These are phyloP conservation scores for Sarcophilus harrisii DNA, from an alignment of 2,797 vertebrate genomes.

Conservation along the genomic window DNA sequence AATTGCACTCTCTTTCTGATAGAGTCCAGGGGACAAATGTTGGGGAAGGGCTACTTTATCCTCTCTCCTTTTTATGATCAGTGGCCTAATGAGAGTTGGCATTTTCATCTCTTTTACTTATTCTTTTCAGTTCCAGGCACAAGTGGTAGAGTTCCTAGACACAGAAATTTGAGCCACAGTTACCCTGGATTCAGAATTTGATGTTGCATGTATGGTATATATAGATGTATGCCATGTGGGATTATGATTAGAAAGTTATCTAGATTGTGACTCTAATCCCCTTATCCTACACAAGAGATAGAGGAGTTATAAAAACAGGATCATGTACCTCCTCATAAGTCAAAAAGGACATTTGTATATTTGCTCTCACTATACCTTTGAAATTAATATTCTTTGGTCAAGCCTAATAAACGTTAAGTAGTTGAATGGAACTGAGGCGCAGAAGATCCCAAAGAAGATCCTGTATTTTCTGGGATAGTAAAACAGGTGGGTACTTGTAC, in stretches of 20 bases:
- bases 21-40: background rate
- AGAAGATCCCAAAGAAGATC: background rate
- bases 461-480: background rate
- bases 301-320: too few species aligned
- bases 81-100: background rate
- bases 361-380: background rate
- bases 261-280: background rate
- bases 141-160: background rate
- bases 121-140: background rate
- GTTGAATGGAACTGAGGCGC: background rate
- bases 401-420: background rate
- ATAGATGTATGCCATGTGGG: background rate
- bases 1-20: background rate
- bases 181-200: background rate
- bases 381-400: background rate
- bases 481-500: background rate
- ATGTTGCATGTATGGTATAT: background rate
- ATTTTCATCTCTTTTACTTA: background rate
- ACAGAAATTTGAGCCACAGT: background rate
- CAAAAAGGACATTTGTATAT: background rate
- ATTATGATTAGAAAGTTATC: background rate
- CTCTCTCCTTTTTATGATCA: background rate
- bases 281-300: background rate
- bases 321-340: too few species aligned
- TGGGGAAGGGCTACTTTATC: background rate